phyloP scores from a whole-genome alignment of 2,888 invertebrate genomes.

The Carpatolechia fugitivella region DNA sequence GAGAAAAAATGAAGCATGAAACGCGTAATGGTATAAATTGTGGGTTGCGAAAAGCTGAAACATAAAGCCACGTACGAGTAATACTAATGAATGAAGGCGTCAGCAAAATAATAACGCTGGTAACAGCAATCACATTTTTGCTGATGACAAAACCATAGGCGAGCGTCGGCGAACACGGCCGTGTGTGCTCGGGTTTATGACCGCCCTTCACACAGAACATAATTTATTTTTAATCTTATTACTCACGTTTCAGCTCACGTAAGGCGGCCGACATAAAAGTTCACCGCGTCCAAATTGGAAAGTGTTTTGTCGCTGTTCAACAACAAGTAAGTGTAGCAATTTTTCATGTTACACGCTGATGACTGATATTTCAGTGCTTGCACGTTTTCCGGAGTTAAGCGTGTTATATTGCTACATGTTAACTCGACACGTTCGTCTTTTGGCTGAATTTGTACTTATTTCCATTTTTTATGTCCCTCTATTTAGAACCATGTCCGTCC shows the following conservation, averaged over 20 bases:
- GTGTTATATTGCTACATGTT: background rate
- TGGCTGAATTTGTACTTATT: conserved; percentile 4
- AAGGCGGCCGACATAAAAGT: conserved; percentile 71
- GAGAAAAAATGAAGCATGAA: background rate
- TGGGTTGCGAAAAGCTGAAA: background rate
- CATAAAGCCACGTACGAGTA: background rate
- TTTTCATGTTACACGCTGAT: conserved; percentile 16
- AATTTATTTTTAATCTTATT: conserved; percentile 75
- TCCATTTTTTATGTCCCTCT: background rate
- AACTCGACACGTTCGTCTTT: background rate
- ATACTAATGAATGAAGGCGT: conserved; percentile 25
- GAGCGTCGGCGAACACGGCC: conserved; percentile 16
- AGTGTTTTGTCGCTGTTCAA: conserved; percentile 49
- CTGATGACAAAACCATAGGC: conserved; percentile 26
- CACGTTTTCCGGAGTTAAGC: conserved; percentile 8
- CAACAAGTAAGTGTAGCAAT: conserved; percentile 15
- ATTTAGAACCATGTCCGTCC: background rate
- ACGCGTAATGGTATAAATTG: background rate
- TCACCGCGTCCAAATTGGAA: conserved; percentile 68
- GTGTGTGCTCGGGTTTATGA: conserved; percentile 44
- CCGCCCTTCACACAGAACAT: conserved; percentile 54
- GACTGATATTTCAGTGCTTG: conserved; percentile 11
- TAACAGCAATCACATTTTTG: conserved; percentile 24
- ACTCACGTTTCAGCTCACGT: conserved; percentile 74
- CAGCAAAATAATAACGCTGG: conserved; percentile 20